Base-by-base conservation (phyloP, 2,888 invertebrate genomes). In the Andrena dorsata region DNA sequence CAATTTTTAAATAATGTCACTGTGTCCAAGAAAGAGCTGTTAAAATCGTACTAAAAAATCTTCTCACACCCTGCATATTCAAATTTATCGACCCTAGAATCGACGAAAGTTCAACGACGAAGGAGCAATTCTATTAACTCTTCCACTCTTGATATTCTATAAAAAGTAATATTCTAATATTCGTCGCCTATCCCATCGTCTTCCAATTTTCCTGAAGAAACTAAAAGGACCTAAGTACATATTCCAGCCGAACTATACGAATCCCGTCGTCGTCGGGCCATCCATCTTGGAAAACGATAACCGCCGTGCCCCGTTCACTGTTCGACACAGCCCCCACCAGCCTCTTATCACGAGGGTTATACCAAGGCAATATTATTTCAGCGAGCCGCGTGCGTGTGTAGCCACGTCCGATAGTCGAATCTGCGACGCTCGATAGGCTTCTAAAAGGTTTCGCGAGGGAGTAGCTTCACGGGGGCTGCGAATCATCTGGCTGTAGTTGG, bases 301-400 rank as follows among this genome's bases (percentile, higher is more conserved):
- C 90, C 88, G 61, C 70, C 77, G 51, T 72, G 66, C 60, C 51
- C 20, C 76, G 61, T 30, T 76, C 68, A 49, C 32, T 65, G 26
- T 10, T 56, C 60, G 13, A 13, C 56, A 28, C 70, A 63, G 58
- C 53, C 68, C 72, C 80, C 76, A 60, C 73, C 41, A 63, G 58
- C 53, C 75, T 47, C 78, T 86, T 86, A 88, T 88, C 89, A 76
- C 64, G 49, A 72, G 71, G 86, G 72, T 84, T 88, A 87, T 89
- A 89, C 86, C 84, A 81, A 84, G 89, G 86, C 84, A 90, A 90
- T 90, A 91, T 90, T 90, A 90, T 90, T 89, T 87, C 86, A 89
- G 86, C 47, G 70, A 63, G 72, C 83, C 86, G 41, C 28, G 69
- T 79, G 35, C 26, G 69, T 81, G 35, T 82, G 66, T 82, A 78